Base-by-base conservation (phyloP, 2,797 vertebrate species). In the Phyllotis vaccarum region DNA sequence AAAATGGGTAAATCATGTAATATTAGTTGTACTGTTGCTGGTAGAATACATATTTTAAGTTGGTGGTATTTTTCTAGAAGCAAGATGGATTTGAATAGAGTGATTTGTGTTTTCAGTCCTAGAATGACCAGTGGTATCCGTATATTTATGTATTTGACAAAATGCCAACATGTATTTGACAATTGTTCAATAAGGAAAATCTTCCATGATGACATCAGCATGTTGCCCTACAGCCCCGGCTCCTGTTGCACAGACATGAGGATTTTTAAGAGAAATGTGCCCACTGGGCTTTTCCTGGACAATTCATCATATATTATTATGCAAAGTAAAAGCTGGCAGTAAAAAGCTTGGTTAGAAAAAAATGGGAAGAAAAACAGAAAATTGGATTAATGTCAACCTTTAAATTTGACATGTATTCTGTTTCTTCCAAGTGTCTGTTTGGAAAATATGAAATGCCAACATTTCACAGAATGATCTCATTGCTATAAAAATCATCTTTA, bases 361-460 rank as follows among this genome's bases (percentile, higher is more conserved):
- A 97, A 89, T 89, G 70, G 90, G 89, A 95, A 96, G 91, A 92
- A 96, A 97, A 97, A 87, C 11, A 95, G 19, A 96, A 86, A 92
- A 94, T n/a, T 96, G 89, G 89, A 96, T 96, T 96, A 54, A 3
- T 96, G 97, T 97, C 96, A 62, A 96, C 8, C 91, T 91, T 96
- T 97, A 95, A 81, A 43, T 92, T 97, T 98, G 97, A 97, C 40
- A 75, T 97, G 98, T 93, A 89, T 97, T 93, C 87, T 97, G 27
- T 58, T 96, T 93, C 98, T 97, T 96, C 92, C 93, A 98, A 94
- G 83, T 93, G 82, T 96, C 75, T 97, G 88, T 95, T 95, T 98
- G 97, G 97, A 98, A 98, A 98, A 98, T 98, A 93, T 96, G 95
- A 97, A 98, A 97, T 96, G 83, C 37, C 89, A 97, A 0, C 92